Base-by-base conservation (phyloP, 2,888 invertebrate genomes). In the Aphidoletes aphidimyza region DNA sequence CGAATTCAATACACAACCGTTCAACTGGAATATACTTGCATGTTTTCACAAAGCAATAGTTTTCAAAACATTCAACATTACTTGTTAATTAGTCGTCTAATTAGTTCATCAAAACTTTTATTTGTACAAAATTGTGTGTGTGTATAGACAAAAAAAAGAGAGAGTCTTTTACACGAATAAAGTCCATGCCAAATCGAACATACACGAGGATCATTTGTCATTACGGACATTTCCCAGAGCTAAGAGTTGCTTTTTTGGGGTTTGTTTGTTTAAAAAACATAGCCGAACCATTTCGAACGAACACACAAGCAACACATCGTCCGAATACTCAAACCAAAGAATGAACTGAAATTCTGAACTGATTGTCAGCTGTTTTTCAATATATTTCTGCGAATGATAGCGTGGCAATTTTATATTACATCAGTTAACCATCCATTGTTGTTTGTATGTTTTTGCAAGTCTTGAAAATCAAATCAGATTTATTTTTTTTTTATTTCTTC, bases 61-160 rank as follows among this genome's bases (percentile, higher is more conserved):
- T 69, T 9, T n/a, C 42, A 42, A 42, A 42, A 42, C 42, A 42
- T 42, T 42, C 3, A 69, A 69, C 69, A 69, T 69, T 26, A 69
- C 30, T 30, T 69, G 69, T 69, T 69, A 69, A 69, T 69, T 69
- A 69, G 69, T 69, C 69, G 34, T 30, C 69, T 69, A 69, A 30
- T 69, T 69, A 69, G 69, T 69, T 69, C 30, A n/a, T 69, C 6
- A 69, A 69, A n/a, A 69, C 34, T 69, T 30, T 69, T 14, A 30
- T 30, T 6, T 69, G 69, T 14, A 11, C 14, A 30, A 11, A 30
- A 54, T 54, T 14, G 54, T 54, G n/a, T 14, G 19, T 9, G 3
- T 17, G 17, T 14, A 2, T 47, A n/a, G n/a, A n/a, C n/a, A n/a
- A n/a, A n/a, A n/a, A n/a, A n/a, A n/a, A n/a, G n/a, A n/a, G n/a